Evolutionary conservation across 2,888 invertebrate species (phyloP), one percentile per base, ranked within the genome.

Genomic region (Podabrus alpinus): DNA sequence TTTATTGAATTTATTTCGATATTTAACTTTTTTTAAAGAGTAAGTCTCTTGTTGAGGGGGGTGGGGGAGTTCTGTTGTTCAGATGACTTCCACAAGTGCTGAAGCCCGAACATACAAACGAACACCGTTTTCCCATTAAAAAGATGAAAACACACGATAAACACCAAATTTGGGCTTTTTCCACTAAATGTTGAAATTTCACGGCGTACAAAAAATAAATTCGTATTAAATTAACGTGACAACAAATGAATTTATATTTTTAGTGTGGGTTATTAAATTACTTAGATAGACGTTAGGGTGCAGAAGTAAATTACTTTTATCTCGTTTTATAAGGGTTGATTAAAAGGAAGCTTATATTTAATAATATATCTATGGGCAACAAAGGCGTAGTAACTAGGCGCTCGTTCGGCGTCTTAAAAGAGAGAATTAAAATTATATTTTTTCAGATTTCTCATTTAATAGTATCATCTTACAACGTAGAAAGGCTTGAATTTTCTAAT

Each of bases 331-430:
- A 64, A 64, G 21, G 17, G 62, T 64, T 64, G 62, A 64, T 64
- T 64, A 64, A 64, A 61, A 64, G 62, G 62, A 64, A 64, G 62
- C 62, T 64, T 21, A 19, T 21, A 19, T 64, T 64, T 64, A 64
- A 64, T 64, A 64, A 64, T 64, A 64, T 64, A 64, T 64, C 19
- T 64, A 64, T 64, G 62, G 16, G 16, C 62, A 64, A 16, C 62
- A 64, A 64, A 64, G 62, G 62, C 62, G 62, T 19, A n/a, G 45
- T 45, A 64, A 21, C 62, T 64, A 64, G 62, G 21, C 62, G 21
- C 62, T 64, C 62, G 21, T 45, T 45, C n/a, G 62, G n/a, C 62
- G 21, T 19, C 62, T 64, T 64, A 21, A 64, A 21, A 64, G 21
- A 62, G 13, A 19, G 21, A 21, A 64, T 64, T 64, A 64, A 64